Evolutionary conservation across 2,113 vertebrate genomes (phyloP).

Genomic region (Chascanopsetta lugubris): DNA sequence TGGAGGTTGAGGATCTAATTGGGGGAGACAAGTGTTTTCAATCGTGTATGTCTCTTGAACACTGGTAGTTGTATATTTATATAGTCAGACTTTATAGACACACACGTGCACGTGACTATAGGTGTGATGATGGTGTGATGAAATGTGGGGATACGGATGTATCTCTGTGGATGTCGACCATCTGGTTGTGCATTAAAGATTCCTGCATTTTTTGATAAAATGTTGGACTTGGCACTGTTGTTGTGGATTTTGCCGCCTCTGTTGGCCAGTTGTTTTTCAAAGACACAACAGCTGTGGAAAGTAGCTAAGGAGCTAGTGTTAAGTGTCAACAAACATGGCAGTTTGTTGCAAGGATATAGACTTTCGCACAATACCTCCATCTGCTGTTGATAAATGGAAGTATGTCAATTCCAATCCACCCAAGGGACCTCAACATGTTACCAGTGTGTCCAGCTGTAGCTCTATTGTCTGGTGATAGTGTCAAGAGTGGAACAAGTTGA

Average conservation of each 20-base stretch:
- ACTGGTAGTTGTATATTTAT: slow-evolving; percentile 36
- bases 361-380: too few relatives aligned
- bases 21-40: slow-evolving; percentile 59
- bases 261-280: background rate
- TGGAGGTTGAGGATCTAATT: slow-evolving; percentile 60
- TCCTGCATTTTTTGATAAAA: slow-evolving; percentile 32
- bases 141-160: slow-evolving; percentile 17
- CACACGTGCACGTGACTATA: background rate
- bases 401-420: too few relatives aligned
- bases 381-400: too few relatives aligned
- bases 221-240: slow-evolving; percentile 11
- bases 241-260: slow-evolving; percentile 5
- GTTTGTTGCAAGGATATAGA: too few relatives aligned
- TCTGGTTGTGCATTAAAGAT: slow-evolving; percentile 35
- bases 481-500: background rate
- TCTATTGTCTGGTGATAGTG: too few relatives aligned
- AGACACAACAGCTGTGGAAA: too few relatives aligned
- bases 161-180: slow-evolving; percentile 29
- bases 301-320: too few relatives aligned
- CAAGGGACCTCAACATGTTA: too few relatives aligned
- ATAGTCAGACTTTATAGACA: slow-evolving; percentile 24
- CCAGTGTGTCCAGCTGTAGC: too few relatives aligned
- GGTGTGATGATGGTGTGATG: slow-evolving; percentile 26
- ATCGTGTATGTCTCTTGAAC: slow-evolving; percentile 52
- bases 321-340: too few relatives aligned